Percentiles rank a stretch among this genome's conserved stretches.
Evolutionary conservation across 2,113 vertebrate species (phyloP).

Genomic region (Carollia perspicillata): DNA sequence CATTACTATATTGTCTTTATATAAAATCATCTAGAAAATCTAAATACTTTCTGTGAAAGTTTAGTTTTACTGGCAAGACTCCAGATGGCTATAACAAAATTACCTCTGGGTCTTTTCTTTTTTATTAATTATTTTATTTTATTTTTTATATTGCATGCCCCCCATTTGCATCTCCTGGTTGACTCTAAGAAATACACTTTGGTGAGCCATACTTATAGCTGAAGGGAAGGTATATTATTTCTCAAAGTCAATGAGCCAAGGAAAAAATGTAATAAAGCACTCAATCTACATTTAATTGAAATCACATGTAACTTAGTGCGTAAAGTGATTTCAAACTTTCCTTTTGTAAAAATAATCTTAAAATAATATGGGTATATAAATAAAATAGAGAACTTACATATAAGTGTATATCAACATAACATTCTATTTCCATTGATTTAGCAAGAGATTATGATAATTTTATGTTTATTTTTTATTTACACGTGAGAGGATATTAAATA

Average conservation of each 20-base stretch:
- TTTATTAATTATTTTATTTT: neutral
- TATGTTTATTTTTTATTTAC: neutral
- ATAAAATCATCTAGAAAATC: neutral
- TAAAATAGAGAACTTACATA: neutral
- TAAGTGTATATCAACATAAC: neutral
- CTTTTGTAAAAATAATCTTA: neutral
- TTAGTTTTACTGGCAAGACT: neutral
- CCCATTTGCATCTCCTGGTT: neutral
- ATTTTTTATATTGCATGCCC: neutral
- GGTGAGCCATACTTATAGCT: neutral
- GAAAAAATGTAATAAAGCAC: neutral
- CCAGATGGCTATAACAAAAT: neutral
- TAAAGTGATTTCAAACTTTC: neutral
- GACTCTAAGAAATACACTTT: neutral
- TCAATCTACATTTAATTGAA: neutral
- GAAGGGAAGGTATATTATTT: neutral
- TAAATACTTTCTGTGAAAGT: neutral
- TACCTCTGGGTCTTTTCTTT: neutral
- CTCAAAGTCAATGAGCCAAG: neutral
- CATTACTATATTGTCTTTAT: neutral
- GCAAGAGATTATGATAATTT: neutral
- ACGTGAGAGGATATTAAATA: neutral
- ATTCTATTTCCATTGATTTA: neutral
- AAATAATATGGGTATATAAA: neutral
- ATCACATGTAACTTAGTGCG: neutral